Conservation (phyloP, 64 coral and sea anemone species). For the Pachyseris speciosa region DNA sequence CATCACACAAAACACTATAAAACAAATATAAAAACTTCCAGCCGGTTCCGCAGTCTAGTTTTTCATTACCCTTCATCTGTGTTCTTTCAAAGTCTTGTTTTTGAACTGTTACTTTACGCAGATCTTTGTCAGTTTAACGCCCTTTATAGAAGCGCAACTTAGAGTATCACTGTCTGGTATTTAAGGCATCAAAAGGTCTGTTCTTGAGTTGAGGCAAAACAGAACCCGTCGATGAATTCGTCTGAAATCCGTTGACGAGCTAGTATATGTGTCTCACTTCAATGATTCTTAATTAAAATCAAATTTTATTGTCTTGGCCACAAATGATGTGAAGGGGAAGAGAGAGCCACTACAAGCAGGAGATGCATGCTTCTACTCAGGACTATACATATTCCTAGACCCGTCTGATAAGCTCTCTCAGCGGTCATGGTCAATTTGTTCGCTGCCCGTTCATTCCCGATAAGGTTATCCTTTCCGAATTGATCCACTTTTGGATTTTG, state of each 20-base stretch:
- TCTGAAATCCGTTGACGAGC: neutral
- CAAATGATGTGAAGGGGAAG: neutral
- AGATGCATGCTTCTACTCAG: neutral
- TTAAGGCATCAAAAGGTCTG: constrained; percentile 11
- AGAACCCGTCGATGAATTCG: neutral
- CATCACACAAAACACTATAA: too few relatives aligned
- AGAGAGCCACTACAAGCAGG: neutral
- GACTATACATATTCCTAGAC: neutral
- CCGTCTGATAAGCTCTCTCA: neutral
- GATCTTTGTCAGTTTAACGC: neutral
- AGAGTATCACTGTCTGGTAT: constrained; percentile 3
- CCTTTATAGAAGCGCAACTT: neutral
- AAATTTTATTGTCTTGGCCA: neutral
- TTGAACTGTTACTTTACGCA: neutral
- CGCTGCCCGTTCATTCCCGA: constrained; percentile 28
- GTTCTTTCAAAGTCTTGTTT: neutral
- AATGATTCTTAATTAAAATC: neutral
- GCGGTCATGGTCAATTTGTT: constrained; percentile 35
- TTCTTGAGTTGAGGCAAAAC: neutral
- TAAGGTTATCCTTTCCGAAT: constrained; percentile 29
- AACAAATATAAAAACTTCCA: too few relatives aligned
- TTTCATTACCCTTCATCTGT: neutral
- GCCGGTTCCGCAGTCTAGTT: too few relatives aligned
- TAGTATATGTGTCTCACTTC: neutral
- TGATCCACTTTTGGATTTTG: constrained; percentile 25